Evolutionary conservation across 2,888 invertebrate species (phyloP).

Genomic region (Opisthograptis luteolata): DNA sequence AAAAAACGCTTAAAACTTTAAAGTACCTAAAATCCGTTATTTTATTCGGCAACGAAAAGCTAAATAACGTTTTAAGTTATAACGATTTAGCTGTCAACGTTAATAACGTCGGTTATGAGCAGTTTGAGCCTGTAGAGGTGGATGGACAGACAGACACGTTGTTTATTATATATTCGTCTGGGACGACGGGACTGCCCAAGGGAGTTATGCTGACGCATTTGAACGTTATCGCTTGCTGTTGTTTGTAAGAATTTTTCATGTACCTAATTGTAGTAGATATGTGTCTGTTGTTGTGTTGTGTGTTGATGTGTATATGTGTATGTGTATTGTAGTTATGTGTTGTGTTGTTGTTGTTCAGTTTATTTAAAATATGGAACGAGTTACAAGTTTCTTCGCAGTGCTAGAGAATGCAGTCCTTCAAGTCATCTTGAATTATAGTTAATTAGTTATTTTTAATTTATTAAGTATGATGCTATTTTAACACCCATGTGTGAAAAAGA

Average conservation of each 20-base stretch:
- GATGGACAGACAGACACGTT: constrained; percentile 55
- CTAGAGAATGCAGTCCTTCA: no score
- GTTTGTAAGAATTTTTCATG: constrained; percentile 61
- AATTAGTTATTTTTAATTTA: no score
- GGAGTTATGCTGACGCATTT: constrained; percentile 68
- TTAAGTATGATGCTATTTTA: no score
- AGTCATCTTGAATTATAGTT: no score
- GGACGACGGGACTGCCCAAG: constrained; percentile 71
- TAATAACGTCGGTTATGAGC: constrained; percentile 50
- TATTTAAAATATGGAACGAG: no score
- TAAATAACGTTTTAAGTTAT: constrained; percentile 44
- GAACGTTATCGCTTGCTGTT: constrained; percentile 50
- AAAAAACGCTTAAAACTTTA: constrained; percentile 43
- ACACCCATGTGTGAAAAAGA: no score
- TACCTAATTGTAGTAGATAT: no score
- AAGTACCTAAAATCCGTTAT: constrained; percentile 53
- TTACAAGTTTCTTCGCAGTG: no score
- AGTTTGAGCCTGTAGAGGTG: constrained; percentile 55
- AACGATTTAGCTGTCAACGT: constrained; percentile 50
- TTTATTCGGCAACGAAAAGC: constrained; percentile 52
- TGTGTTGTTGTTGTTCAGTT: no score
- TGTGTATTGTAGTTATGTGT: no score
- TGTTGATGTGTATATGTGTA: no score
- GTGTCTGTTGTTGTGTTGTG: no score
- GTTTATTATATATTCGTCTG: constrained; percentile 69